Base-by-base conservation (phyloP, 2,888 invertebrate genomes). In the Clivina fossor region DNA sequence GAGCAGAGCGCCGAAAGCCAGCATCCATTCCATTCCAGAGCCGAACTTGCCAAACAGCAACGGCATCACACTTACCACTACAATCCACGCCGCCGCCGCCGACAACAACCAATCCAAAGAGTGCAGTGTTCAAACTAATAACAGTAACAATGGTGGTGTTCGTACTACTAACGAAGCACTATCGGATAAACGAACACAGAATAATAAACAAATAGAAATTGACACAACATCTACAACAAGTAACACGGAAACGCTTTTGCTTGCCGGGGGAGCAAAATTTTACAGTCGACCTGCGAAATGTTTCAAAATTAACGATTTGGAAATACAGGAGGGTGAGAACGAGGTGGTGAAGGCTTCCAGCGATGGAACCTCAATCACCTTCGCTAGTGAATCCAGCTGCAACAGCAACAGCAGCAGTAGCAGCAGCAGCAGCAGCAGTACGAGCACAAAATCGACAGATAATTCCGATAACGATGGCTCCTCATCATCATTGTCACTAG, bases 311-410 rank as follows among this genome's bases (percentile, higher is more conserved):
- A 63, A 51, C 67, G 69, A 63, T 19, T 20, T 48, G 4, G 11
- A 16, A 67, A 56, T 58, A 64, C 37, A 63, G 68, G 26, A 66
- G 61, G 46, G 68, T 68, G 61, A 68, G 70, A n/a, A n/a, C n/a
- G n/a, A n/a, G 26, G 35, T n/a, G 13, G 18, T 18, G 19, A 22
- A 1, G 40, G 53, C 2, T 46, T 38, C n/a, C 63, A 75, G 70
- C 41, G 75, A 75, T 61, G 74, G 76, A 46, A 75, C 76, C 51
- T 77, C 77, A 58, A 61, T 76, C 0, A 76, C 76, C 64, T 67
- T 72, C 8, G 76, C 76, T n/a, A 2, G 13, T 1, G 3, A 20
- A 22, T 5, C 11, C 8, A 38, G 4, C 19, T 7, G n/a, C 9
- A 13, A 11, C 30, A 44, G 46, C 11, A 37, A 56, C 32, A 20